A percentile compares a stretch with the other conserved stretches of the same genome.
Conservation (phyloP, 2,113 vertebrate genomes). For the Herpailurus yagouaroundi region DNA sequence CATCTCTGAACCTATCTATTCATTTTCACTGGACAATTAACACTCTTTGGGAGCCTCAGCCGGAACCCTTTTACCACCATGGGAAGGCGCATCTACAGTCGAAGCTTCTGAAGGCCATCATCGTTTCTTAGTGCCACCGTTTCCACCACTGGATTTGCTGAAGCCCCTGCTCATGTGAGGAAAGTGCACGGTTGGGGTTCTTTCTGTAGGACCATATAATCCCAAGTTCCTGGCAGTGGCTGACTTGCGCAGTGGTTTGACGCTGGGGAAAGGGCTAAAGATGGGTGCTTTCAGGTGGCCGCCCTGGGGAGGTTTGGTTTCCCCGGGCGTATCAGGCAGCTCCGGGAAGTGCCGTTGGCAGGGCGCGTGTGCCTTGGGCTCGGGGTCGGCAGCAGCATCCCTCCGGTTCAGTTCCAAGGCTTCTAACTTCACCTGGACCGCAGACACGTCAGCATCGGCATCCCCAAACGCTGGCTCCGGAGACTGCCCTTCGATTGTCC, state of each 20-base stretch:
- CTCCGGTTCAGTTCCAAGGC: conserved; percentile 85
- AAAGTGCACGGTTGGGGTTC: conserved; percentile 94
- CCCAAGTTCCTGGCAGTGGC: conserved; percentile 95
- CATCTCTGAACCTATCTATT: conserved; percentile 3
- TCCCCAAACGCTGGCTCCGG: conserved; percentile 74
- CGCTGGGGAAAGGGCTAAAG: conserved; percentile 95
- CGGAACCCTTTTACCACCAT: neutral
- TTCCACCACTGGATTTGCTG: conserved; percentile 82
- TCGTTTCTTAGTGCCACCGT: conserved; percentile 86
- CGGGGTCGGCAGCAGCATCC: neutral
- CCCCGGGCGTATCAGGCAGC: conserved; percentile 77
- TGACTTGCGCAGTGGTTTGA: conserved; percentile 96
- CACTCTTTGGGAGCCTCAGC: neutral
- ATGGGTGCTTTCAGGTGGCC: conserved; percentile 82
- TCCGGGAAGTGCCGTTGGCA: conserved; percentile 76
- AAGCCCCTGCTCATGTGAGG: conserved; percentile 95
- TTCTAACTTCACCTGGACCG: conserved; percentile 88
- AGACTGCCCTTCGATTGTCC: conserved; percentile 79
- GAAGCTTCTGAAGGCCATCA: conserved; percentile 72
- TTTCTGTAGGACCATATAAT: conserved; percentile 94
- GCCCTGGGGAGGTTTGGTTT: conserved; percentile 80
- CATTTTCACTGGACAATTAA: neutral
- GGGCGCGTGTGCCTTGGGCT: conserved; percentile 60
- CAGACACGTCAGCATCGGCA: conserved; percentile 75
- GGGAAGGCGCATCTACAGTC: rapidly evolving